These are phyloP conservation scores for Reticulitermes speratus DNA, from an alignment of 1,140 invertebrate genomes.

Conservation along the genomic window DNA sequence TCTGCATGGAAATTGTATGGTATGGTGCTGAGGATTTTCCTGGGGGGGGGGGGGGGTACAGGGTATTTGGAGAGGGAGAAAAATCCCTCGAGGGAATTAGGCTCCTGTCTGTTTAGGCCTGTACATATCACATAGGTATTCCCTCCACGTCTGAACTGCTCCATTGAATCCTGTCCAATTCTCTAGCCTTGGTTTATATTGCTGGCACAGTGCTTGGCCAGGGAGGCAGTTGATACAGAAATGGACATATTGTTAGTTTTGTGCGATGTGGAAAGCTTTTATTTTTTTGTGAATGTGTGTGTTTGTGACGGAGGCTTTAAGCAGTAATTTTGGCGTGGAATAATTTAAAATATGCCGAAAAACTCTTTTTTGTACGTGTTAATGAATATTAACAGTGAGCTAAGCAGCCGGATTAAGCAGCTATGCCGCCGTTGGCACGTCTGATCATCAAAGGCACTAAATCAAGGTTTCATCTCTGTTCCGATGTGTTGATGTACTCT, in stretches of 20 bases:
- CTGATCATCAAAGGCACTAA: neutral
- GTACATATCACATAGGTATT: neutral
- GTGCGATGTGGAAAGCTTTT: neutral
- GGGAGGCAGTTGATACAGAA: neutral
- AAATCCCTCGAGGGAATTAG: neutral
- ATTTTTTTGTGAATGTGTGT: neutral
- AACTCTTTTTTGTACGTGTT: neutral
- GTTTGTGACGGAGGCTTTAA: neutral
- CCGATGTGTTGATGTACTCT: neutral
- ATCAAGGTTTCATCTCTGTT: neutral
- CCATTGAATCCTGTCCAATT: neutral
- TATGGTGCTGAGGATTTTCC: too few species aligned
- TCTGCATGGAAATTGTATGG: too few species aligned
- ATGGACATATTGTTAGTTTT: neutral
- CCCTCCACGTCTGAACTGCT: neutral
- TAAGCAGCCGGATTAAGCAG: neutral
- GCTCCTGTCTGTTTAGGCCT: neutral
- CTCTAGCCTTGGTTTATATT: neutral
- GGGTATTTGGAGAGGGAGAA: too few species aligned
- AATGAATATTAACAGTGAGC: neutral
- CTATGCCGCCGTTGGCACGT: neutral
- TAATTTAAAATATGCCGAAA: conserved; percentile 7
- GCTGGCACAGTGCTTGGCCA: neutral
- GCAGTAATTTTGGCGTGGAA: neutral
- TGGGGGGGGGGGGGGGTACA: too few species aligned